phyloP scores from a whole-genome alignment of 2,797 vertebrate species.

The Danio kyathit region DNA sequence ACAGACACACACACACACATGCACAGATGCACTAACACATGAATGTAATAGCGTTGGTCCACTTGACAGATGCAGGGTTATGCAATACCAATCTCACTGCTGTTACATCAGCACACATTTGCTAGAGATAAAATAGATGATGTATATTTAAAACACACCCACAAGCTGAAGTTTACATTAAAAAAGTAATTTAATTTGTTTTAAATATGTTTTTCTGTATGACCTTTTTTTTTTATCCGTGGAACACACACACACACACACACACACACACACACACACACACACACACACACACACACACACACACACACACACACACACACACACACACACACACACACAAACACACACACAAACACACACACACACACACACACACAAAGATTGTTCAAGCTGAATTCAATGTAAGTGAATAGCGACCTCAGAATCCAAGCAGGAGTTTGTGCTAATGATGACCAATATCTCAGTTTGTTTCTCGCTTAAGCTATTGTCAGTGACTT shows the following conservation, averaged over 20 bases:
- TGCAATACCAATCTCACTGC: slow-evolving; percentile 46
- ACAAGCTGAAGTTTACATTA: neutral
- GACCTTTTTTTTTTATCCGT: neutral
- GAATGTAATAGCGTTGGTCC: slow-evolving; percentile 33
- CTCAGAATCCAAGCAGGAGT: neutral
- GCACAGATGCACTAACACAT: slow-evolving; percentile 20
- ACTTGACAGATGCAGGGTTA: slow-evolving; percentile 62
- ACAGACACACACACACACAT: neutral
- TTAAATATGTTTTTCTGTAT: neutral
- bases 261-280: too few relatives aligned
- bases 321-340: too few relatives aligned
- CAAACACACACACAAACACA: neutral
- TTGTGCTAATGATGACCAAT: neutral
- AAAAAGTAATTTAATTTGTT: neutral
- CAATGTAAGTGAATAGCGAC: neutral
- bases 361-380: too few relatives aligned
- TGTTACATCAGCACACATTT: slow-evolving; percentile 59
- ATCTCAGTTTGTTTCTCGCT: neutral
- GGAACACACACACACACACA: neutral
- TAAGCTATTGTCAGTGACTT: neutral
- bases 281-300: too few relatives aligned
- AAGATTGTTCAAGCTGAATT: neutral
- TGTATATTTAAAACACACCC: slow-evolving; percentile 29
- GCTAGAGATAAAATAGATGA: slow-evolving; percentile 34
- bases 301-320: too few relatives aligned